Evolutionary conservation across 2,113 vertebrate genomes (phyloP).

Genomic region (Microcebus griseorufus): DNA sequence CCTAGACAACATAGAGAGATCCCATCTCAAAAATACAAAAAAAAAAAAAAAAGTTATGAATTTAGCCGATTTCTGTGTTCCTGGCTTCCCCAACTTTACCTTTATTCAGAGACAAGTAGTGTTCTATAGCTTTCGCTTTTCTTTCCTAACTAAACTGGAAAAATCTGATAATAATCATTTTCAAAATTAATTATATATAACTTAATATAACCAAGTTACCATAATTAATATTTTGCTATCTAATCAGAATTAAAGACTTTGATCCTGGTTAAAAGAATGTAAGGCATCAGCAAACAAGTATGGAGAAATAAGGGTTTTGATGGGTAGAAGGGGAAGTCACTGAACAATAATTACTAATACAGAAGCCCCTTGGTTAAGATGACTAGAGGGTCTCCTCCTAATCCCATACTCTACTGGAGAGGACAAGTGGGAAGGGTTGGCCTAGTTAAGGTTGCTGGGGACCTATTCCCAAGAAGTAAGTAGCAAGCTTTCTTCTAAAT

Average conservation of each 20-base stretch:
- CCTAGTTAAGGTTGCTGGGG: neutral
- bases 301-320: neutral
- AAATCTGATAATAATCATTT: slow-evolving; percentile 40
- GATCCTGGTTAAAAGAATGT: slow-evolving; percentile 4
- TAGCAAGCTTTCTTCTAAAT: neutral
- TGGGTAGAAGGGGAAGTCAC: neutral
- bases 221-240: slow-evolving; percentile 44
- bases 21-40: too few species aligned
- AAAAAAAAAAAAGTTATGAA: neutral
- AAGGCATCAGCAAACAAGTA: slow-evolving; percentile 1
- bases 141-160: neutral
- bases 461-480: neutral
- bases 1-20: too few species aligned
- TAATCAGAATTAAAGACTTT: slow-evolving; percentile 34
- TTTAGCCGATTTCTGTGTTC: neutral
- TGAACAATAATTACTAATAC: slow-evolving; percentile 12
- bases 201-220: slow-evolving; percentile 43
- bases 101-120: slow-evolving; percentile 15
- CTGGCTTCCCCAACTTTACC: neutral
- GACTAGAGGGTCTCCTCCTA: neutral
- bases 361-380: neutral
- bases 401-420: neutral
- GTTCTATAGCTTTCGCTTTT: slow-evolving; percentile 28
- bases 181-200: slow-evolving; percentile 36
- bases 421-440: neutral